A percentile compares a stretch with the other conserved stretches of the same genome.
Conservation (phyloP, 2,113 vertebrate species). For the Channa argus region DNA sequence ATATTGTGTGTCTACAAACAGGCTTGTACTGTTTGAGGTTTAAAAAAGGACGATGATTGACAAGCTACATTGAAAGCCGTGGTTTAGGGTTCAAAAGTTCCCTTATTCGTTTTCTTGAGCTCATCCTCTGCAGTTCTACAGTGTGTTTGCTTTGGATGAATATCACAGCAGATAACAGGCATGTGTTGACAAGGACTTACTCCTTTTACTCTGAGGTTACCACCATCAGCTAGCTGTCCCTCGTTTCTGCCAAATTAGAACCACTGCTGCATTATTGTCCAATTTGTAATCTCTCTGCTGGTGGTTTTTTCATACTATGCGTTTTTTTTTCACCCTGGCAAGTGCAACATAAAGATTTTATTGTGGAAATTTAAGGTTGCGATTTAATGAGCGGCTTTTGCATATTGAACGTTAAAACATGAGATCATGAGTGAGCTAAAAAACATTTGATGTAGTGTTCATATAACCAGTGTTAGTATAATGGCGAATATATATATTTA, state of each 20-base stretch:
- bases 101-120: not conserved
- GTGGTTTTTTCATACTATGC: constrained; percentile 23
- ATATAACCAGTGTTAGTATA: not conserved
- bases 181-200: not conserved
- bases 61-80: too few relatives aligned
- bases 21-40: too few relatives aligned
- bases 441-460: not conserved
- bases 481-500: not conserved
- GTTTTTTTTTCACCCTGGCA: constrained; percentile 1
- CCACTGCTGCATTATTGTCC: constrained; percentile 52
- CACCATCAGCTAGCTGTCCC: constrained; percentile 8
- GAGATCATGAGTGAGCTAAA: not conserved
- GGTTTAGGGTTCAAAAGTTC: not conserved
- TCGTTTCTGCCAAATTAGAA: constrained; percentile 38
- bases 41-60: too few relatives aligned
- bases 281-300: constrained; percentile 30
- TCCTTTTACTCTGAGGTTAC: not conserved
- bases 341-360: constrained; percentile 23
- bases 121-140: not conserved
- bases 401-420: constrained; percentile 13
- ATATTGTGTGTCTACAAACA: too few relatives aligned
- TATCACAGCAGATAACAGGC: constrained; percentile 6
- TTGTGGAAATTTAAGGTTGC: constrained; percentile 25
- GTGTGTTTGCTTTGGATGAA: not conserved
- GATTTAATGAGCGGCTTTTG: constrained; percentile 9